Base-by-base conservation (phyloP, 1,140 invertebrate genomes). In the Oryzaephilus surinamensis region DNA sequence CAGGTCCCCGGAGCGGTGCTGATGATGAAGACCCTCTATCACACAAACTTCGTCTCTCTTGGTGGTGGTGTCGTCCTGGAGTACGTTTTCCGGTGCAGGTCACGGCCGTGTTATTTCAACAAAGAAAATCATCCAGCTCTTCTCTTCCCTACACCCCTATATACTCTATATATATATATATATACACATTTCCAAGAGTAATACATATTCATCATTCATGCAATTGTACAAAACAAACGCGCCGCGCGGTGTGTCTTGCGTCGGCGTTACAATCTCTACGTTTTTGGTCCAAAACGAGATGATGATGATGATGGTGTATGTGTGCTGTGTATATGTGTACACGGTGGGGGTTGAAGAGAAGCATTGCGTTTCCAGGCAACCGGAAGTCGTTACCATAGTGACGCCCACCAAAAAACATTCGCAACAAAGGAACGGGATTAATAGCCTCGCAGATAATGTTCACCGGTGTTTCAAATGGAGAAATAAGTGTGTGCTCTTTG, bases 331-430 rank as follows among this genome's bases (percentile, higher is more conserved):
- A n/a, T n/a, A n/a, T n/a, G n/a, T n/a, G n/a, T n/a, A n/a, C 32
- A 24, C 24, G 26, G 28, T 23, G 23, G 37, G 34, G 31, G 48
- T 41, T 35, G 43, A 30, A 38, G 35, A 32, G 37, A 30, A 47
- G 45, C 31, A 43, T 39, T 32, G 23, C 41, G 52, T 57, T 45
- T 38, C 52, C 46, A 50, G 32, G 46, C 52, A 53, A 57, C 55
- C 44, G 48, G 49, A 55, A 55, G 48, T 57, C 52, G 52, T 57
- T 41, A 36, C 46, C 46, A 57, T 55, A 43, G 41, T 37, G 41
- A 57, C 52, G 52, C 50, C 51, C 45, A 52, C 52, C 52, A 48
- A 57, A 57, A 57, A 57, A 57, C 55, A 57, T 52, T 57, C 46
- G 41, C 43, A 55, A 57, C 55, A 57, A 57, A 55, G 55, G 48